Conservation (phyloP, 2,113 vertebrate species). For the Tenrec ecaudatus region DNA sequence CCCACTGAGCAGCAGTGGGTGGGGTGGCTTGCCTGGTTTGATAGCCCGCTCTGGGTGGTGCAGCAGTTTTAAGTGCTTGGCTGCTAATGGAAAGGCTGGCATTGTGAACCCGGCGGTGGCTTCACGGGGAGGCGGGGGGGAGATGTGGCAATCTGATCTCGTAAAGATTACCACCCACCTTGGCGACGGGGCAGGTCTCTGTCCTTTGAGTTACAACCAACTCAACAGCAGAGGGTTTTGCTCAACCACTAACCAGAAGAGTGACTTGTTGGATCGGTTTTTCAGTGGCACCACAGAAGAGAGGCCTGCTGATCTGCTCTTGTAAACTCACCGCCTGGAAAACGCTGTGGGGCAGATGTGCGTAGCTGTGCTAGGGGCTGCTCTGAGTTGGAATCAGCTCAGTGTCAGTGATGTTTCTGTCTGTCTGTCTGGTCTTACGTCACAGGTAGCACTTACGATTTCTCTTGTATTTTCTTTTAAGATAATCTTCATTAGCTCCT, state of each 20-base stretch:
- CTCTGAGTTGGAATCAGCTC: neutral
- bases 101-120: neutral
- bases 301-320: neutral
- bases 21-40: neutral
- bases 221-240: neutral
- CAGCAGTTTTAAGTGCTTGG: neutral
- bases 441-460: too few species aligned
- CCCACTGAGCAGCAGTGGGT: too few species aligned
- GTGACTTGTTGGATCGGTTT: neutral
- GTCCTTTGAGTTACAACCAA: neutral
- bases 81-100: neutral
- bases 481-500: too few species aligned
- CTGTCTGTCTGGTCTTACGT: too few species aligned
- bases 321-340: neutral
- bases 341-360: neutral
- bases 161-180: too few species aligned
- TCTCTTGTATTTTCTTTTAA: too few species aligned
- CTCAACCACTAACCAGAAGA: neutral
- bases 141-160: neutral
- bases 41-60: neutral
- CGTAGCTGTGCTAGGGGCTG: neutral
- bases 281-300: neutral
- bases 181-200: neutral
- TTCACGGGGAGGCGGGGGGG: too few species aligned
- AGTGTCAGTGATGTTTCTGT: too few species aligned